Evolutionary conservation across 2,797 vertebrate genomes (phyloP).

Genomic region (Buceros bicornis): DNA sequence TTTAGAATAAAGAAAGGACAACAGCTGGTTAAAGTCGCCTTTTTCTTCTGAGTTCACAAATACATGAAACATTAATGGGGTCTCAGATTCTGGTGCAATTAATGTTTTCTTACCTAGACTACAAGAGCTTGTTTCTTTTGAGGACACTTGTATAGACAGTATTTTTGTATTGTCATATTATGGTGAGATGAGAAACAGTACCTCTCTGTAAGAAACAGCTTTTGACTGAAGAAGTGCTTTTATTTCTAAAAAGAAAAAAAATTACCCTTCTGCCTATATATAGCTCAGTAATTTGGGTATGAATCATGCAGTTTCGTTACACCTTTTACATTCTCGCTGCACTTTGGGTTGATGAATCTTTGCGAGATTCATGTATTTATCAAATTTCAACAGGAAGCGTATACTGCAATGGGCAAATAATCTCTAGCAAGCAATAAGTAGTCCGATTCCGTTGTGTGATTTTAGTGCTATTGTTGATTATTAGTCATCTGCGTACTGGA

Average conservation of each 20-base stretch:
- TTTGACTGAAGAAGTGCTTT: conserved; percentile 20
- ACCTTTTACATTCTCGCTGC: conserved; percentile 34
- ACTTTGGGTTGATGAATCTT: conserved; percentile 34
- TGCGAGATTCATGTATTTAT: neutral
- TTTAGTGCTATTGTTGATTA: neutral
- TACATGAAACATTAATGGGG: neutral
- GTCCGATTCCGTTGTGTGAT: neutral
- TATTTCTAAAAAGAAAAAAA: conserved; percentile 24
- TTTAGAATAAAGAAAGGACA: neutral
- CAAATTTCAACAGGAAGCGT: conserved; percentile 13
- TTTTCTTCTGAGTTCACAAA: neutral
- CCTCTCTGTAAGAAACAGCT: neutral
- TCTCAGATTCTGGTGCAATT: neutral
- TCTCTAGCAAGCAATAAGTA: neutral
- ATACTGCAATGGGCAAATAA: neutral
- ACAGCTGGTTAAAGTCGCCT: neutral
- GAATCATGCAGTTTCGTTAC: conserved; percentile 43
- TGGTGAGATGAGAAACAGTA: neutral
- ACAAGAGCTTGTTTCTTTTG: neutral
- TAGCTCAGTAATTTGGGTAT: conserved; percentile 31
- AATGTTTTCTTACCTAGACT: neutral
- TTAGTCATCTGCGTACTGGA: neutral
- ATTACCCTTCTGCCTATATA: neutral
- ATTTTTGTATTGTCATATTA: neutral
- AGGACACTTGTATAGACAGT: neutral